These are phyloP conservation scores for Parotia lawesii DNA, from an alignment of 2,113 vertebrate genomes.

Conservation along the genomic window DNA sequence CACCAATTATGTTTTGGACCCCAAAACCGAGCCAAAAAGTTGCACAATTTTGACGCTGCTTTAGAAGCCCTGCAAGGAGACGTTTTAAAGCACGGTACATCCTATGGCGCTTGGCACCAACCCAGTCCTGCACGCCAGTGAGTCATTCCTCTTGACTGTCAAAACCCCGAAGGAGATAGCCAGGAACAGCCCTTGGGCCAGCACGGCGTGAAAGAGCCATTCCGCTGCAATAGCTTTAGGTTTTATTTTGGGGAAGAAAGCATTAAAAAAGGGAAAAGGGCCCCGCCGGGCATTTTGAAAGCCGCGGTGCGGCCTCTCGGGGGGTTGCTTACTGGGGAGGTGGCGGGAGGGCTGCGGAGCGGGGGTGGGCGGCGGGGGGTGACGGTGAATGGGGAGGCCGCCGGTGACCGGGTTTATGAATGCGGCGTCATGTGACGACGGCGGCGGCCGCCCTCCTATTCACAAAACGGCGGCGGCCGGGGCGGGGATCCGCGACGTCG, in stretches of 20 bases:
- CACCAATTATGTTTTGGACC: background rate
- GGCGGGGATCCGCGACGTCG: too few relatives aligned
- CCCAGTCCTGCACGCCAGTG: conserved; percentile 10
- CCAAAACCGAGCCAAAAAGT: background rate
- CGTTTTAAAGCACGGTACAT: background rate
- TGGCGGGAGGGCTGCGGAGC: background rate
- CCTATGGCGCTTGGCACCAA: conserved; percentile 18
- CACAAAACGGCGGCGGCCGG: too few relatives aligned
- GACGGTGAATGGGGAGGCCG: too few relatives aligned
- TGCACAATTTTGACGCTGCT: background rate
- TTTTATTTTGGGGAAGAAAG: background rate
- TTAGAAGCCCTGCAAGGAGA: conserved; percentile 1
- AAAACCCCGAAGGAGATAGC: conserved; percentile 20
- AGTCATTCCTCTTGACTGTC: conserved; percentile 29
- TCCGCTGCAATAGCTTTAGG: background rate
- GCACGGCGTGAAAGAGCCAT: background rate
- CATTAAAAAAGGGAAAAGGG: background rate
- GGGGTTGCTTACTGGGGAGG: background rate
- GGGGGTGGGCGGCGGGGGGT: background rate
- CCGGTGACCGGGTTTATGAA: too few relatives aligned
- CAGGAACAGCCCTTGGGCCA: background rate
- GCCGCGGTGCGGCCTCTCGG: background rate
- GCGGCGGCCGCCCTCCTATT: too few relatives aligned
- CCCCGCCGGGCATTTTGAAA: background rate
- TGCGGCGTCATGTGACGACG: too few relatives aligned